Percentiles rank a stretch among this genome's conserved stretches.
phyloP scores from a whole-genome alignment of 2,797 vertebrate genomes.

The Hyperoplus immaculatus region DNA sequence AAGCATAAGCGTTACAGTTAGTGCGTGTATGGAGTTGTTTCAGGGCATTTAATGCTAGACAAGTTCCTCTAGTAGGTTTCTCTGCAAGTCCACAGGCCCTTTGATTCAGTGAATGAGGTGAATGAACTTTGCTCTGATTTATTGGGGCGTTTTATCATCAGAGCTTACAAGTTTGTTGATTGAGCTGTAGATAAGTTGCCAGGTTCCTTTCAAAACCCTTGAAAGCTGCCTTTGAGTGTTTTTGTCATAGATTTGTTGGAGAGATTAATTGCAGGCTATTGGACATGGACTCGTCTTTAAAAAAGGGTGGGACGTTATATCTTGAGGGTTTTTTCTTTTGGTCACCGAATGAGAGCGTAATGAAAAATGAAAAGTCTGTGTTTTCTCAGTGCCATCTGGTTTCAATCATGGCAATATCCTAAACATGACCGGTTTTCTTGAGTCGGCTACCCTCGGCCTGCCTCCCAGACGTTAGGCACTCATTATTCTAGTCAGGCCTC shows the following conservation, averaged over 20 bases:
- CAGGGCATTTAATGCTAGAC: conserved; percentile 28
- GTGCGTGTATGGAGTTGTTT: conserved; percentile 21
- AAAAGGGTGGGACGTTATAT: conserved; percentile 49
- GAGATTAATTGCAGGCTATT: conserved; percentile 40
- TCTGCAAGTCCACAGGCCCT: conserved; percentile 33
- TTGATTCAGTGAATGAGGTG: conserved; percentile 43
- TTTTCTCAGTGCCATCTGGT: conserved; percentile 76
- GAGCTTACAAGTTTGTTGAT: conserved; percentile 36
- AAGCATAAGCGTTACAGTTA: conserved; percentile 34
- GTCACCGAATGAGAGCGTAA: conserved; percentile 63
- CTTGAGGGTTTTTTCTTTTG: conserved; percentile 41
- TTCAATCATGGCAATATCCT: conserved; percentile 77
- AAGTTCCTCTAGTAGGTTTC: conserved; percentile 32
- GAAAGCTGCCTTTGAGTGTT: background rate
- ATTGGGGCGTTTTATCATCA: conserved; percentile 41
- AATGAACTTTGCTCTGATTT: conserved; percentile 44
- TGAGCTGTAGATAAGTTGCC: conserved; percentile 36
- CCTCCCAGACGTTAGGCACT: conserved; percentile 69
- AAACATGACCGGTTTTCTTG: conserved; percentile 74
- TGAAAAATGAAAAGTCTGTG: conserved; percentile 78
- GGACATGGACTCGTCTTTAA: conserved; percentile 42
- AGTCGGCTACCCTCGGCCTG: conserved; percentile 65
- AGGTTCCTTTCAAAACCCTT: conserved; percentile 35
- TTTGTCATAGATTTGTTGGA: conserved; percentile 43
- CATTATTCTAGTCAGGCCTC: conserved; percentile 79